Base-by-base conservation (phyloP, 2,113 vertebrate species). In the Misgurnus anguillicaudatus region DNA sequence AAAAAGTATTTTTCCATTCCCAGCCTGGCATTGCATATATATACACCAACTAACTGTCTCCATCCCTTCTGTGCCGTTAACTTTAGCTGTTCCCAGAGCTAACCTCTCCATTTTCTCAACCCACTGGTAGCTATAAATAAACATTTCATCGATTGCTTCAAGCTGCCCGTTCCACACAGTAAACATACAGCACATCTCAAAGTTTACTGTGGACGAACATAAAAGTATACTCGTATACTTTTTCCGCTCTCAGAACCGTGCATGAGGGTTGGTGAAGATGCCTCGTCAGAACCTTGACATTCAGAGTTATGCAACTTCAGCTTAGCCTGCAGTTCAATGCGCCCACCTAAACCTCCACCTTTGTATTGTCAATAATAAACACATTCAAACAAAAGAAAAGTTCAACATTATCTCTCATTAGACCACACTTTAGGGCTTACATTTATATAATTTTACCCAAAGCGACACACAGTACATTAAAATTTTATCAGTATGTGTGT, bases 291-390 rank as follows among this genome's bases (percentile, higher is more conserved):
- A 87, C 87, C 75, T 84, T 75, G 82, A 88, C 86, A 86, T 91
- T 90, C 85, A 83, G 81, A 87, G 86, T 93, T 92, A 91, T 88
- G 83, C 92, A 93, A 94, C 82, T 48, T 78, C 83, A 86, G 83
- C 90, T 89, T 89, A 87, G 88, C 90, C 89, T 86, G 84, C 88
- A 85, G 86, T 90, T 87, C 48, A 31, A 86, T 72, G 86, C 85
- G 42, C 90, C 91, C 91, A 93, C 91, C 86, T 83, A 60, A 87
- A 84, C 87, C 41, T 55, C 84, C 72, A 88, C 84, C 80, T 82
- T 85, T 71, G 80, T 87, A 75, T 89, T 87, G 88, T 89, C 85
- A 86, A 84, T 86, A 84, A 81, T 64, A 14, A 13, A n/a, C 31
- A 42, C 19, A 53, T 24, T 60, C 31, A 48, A 41, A 58, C 66